Evolutionary conservation across 2,113 vertebrate genomes (phyloP), one percentile per base, ranked within the genome.

Genomic region (Gracilinanus agilis): DNA sequence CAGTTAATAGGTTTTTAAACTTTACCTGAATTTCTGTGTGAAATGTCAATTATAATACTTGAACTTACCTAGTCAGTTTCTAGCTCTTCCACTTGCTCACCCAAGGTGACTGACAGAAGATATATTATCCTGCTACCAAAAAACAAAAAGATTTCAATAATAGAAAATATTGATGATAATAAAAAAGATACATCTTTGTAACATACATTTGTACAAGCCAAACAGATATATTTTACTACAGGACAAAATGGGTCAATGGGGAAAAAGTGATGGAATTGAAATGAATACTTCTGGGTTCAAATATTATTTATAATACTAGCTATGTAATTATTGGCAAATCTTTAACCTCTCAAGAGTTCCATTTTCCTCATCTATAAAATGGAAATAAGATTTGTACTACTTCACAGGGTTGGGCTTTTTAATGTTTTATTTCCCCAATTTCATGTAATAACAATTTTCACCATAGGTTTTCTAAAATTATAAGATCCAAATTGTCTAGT

Each of bases 41-140:
- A 96, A 10, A 89, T 13, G 88, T 21, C 88, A 92, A 90, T 90
- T 90, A 56, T 75, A 90, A 92, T 93, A 91, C 25, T 93, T 93
- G 53, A 75, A 55, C 88, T 93, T 94, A 96, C 91, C 90, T 96
- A 67, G 88, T 16, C 21, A 96, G 44, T 19, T 88, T 55, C 9
- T 95, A 88, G 90, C 4, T 94, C 83, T 95, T 92, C 25, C 40
- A 61, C 92, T 67, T 89, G 54, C 0, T 88, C 21, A 61, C 67
- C 54, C 34, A 83, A 88, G 21, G 21, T 88, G 24, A 54, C 53
- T 0, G 53, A 27, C 67, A 92, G 91, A 96, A 16, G 29, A 49
- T 34, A 94, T 27, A 56, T 49, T 34, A 93, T 90, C 55, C 95
- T 97, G 49, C 29, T 75, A 53, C n/a, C 6, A 90, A 92, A 88